Percentiles rank a stretch among this genome's conserved stretches.
phyloP scores from a whole-genome alignment of 2,888 invertebrate species.

The Blera fallax region DNA sequence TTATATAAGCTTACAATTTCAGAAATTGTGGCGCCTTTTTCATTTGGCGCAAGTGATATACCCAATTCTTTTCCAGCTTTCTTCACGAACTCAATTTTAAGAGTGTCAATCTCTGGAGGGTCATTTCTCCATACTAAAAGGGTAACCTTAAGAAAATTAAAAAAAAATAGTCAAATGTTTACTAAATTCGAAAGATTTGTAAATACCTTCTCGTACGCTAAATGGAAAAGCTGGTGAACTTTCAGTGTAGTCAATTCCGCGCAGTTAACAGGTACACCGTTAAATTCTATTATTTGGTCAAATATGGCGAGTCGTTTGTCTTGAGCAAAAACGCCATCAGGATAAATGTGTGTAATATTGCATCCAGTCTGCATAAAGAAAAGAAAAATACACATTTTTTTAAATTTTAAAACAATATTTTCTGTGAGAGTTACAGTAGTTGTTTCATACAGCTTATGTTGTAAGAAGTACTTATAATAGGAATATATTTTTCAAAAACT shows the following conservation, averaged over 20 bases:
- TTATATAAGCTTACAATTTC: constrained; percentile 89
- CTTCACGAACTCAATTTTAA: constrained; percentile 92
- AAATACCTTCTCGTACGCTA: constrained; percentile 88
- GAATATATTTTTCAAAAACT: too few species aligned
- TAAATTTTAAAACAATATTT: too few species aligned
- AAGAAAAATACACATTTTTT: background rate
- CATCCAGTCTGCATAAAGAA: constrained; percentile 88
- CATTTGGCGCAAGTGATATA: constrained; percentile 91
- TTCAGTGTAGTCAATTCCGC: constrained; percentile 92
- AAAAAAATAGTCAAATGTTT: background rate
- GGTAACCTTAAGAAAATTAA: constrained; percentile 85
- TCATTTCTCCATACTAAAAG: constrained; percentile 92
- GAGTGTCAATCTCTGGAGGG: constrained; percentile 88
- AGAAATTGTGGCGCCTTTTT: constrained; percentile 93
- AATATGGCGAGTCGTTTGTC: constrained; percentile 95
- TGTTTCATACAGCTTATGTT: too few species aligned
- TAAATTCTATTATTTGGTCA: constrained; percentile 96
- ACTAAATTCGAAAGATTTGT: background rate
- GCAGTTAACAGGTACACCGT: constrained; percentile 86
- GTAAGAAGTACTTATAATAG: too few species aligned
- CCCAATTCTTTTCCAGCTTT: constrained; percentile 95
- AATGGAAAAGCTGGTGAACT: constrained; percentile 91
- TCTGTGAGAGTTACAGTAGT: too few species aligned
- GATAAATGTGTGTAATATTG: constrained; percentile 95
- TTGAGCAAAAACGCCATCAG: constrained; percentile 93